Base-by-base conservation (phyloP, 2,888 invertebrate species). In the Kuschelorhynchus macadamiae region DNA sequence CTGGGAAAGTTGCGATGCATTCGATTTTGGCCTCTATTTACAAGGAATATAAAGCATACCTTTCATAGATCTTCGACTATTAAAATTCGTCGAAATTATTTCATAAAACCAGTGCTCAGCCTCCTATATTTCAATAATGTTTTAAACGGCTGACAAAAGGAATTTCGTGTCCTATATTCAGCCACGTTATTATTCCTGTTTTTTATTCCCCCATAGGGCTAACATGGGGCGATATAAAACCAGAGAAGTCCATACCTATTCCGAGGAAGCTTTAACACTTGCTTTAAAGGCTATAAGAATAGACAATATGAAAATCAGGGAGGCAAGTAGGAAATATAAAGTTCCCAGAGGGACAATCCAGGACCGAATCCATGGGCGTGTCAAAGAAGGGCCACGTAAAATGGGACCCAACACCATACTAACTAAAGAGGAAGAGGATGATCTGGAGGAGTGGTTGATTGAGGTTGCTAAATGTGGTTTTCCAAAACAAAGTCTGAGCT, bases 311-410 rank as follows among this genome's bases (percentile, higher is more conserved):
- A 36, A 32, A 9, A 62, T 68, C 42, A 60, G 65, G 36, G 65
- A 61, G 47, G 61, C 61, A 2, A 56, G 68, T 33, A 56, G 65
- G 44, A 14, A 25, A 41, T 67, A 61, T 55, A 63, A 60, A 41
- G 60, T 69, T 16, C 71, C 69, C 9, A 50, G 65, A 33, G 55
- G 53, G 12, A 71, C 66, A n/a, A 46, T 71, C 18, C 62, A 62
- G 41, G 65, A 68, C 46, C 41, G 62, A 39, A 39, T 39, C 16
- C 39, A 39, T 39, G 39, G 12, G 7, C 14, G 39, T 25, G 39
- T 39, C 12, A 16, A n/a, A 39, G 39, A 39, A 39, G 39, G 39
- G 12, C 39, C 39, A 14, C 39, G 39, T 14, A 39, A 12, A 39
- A 39, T 39, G 39, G 39, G 39, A 39, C 39, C n/a, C 12, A 16